Evolutionary conservation across 2,113 vertebrate genomes (phyloP).

Genomic region (Rhinichthys klamathensis): DNA sequence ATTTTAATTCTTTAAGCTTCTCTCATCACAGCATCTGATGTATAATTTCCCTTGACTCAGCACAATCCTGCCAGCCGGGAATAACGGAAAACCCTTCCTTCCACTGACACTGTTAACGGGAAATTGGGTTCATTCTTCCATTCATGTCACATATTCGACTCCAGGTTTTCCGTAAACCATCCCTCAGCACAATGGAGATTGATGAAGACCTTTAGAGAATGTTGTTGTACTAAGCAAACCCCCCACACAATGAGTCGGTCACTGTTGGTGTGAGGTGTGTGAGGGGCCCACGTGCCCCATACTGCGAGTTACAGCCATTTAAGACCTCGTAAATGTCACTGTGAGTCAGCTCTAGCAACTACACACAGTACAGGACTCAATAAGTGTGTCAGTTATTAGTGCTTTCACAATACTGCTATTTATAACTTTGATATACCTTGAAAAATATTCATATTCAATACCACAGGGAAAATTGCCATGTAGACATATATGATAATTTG

Average conservation of each 20-base stretch:
- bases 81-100: conserved; percentile 36
- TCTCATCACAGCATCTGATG: not conserved
- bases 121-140: conserved; percentile 4
- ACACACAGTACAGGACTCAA: not conserved
- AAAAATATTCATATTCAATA: too few species aligned
- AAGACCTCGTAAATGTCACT: not conserved
- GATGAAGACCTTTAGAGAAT: conserved; percentile 3
- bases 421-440: too few species aligned
- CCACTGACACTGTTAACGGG: not conserved
- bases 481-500: too few species aligned
- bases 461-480: too few species aligned
- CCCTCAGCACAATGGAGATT: conserved; percentile 7
- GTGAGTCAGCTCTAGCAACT: not conserved
- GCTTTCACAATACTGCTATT: too few species aligned
- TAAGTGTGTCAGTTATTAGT: not conserved
- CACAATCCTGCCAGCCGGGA: conserved; percentile 42
- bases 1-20: not conserved
- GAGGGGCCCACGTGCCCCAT: not conserved
- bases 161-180: not conserved
- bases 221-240: not conserved
- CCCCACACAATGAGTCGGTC: not conserved
- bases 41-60: conserved; percentile 50
- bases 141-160: not conserved
- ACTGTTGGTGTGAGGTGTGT: not conserved
- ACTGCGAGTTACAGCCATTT: not conserved